phyloP scores from a whole-genome alignment of 2,888 invertebrate genomes.

The Hyppa rectilinea region DNA sequence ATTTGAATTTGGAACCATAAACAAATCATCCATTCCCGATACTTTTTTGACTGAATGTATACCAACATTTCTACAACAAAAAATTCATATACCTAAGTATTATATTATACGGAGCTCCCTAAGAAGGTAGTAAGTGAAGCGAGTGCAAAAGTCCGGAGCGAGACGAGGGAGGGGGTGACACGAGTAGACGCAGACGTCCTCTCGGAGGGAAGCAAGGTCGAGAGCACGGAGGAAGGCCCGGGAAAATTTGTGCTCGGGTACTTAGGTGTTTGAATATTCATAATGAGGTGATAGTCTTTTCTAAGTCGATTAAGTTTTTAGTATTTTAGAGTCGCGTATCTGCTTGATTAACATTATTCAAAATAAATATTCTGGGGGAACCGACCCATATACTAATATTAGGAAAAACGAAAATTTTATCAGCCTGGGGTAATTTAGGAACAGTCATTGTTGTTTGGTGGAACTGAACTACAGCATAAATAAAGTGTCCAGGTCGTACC shows the following conservation, averaged over 20 bases:
- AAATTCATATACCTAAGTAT: not conserved
- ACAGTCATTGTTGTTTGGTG: no score
- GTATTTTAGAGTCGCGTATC: no score
- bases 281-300: not conserved
- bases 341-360: not conserved
- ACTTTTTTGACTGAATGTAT: no score
- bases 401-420: no score
- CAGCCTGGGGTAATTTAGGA: no score
- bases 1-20: no score
- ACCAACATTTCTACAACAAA: not conserved
- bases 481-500: not conserved
- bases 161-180: constrained; percentile 29
- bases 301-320: constrained; percentile 4
- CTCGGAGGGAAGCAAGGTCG: constrained; percentile 57
- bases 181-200: constrained; percentile 45
- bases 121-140: constrained; percentile 31
- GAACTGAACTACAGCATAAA: not conserved
- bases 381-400: no score
- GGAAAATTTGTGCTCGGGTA: constrained; percentile 12
- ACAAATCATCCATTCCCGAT: no score
- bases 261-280: constrained; percentile 27
- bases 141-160: constrained; percentile 40
- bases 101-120: constrained; percentile 14
- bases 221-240: constrained; percentile 21
- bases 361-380: no score